These are phyloP conservation scores for Acronicta alni DNA, from an alignment of 2,888 invertebrate genomes.

Conservation along the genomic window DNA sequence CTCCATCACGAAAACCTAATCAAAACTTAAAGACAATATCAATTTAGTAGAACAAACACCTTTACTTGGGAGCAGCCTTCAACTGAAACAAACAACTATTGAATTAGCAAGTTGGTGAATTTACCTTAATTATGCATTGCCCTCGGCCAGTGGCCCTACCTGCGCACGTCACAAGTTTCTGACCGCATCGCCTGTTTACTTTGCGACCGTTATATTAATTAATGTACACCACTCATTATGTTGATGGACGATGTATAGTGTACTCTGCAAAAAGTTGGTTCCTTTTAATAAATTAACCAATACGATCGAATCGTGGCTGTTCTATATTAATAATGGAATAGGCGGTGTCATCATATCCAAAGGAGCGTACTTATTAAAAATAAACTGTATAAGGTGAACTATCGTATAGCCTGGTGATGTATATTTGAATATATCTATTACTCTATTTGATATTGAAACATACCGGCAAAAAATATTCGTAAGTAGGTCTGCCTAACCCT, in stretches of 20 bases:
- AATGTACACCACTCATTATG: conserved; percentile 9
- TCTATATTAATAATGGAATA: no score
- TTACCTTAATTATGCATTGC: conserved; percentile 58
- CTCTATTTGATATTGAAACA: no score
- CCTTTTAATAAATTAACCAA: no score
- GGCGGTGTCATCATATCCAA: no score
- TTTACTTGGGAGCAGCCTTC: conserved; percentile 34
- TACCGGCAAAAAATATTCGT: no score
- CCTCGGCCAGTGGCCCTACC: conserved; percentile 17
- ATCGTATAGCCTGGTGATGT: no score
- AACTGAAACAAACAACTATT: conserved; percentile 51
- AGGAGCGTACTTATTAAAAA: no score
- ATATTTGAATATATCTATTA: no score
- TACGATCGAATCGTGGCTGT: no score
- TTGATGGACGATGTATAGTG: background rate
- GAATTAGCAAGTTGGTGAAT: conserved; percentile 54
- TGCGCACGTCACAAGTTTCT: conserved; percentile 37
- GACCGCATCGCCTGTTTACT: conserved; percentile 23
- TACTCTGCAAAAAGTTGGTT: no score
- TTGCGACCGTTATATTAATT: conserved; percentile 30
- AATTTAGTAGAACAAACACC: conserved; percentile 52
- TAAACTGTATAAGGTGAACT: no score
- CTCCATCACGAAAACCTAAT: conserved; percentile 46
- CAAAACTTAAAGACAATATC: conserved; percentile 53
- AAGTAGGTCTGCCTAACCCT: no score